A percentile compares a stretch with the other conserved stretches of the same genome.
phyloP scores from a whole-genome alignment of 2,797 vertebrate genomes.

The Syngnathus acus region DNA sequence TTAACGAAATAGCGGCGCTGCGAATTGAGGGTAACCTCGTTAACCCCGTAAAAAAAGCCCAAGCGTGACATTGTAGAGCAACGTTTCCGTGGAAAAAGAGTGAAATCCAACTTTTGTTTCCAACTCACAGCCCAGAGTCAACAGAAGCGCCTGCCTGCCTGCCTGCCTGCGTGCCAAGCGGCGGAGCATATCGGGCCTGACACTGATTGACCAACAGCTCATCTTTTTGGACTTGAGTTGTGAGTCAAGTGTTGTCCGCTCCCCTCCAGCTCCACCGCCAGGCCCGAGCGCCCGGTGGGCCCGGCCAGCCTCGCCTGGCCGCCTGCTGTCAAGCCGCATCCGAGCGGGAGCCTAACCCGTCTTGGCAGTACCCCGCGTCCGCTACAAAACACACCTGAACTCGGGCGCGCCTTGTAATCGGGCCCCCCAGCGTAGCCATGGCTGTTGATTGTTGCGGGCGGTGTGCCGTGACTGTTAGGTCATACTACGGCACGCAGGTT shows the following conservation, averaged over 20 bases:
- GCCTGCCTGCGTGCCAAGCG: slow-evolving; percentile 24
- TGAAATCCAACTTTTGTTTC: background rate
- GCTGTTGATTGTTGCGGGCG: background rate
- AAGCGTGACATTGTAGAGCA: background rate
- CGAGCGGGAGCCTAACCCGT: slow-evolving; percentile 57
- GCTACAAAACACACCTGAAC: slow-evolving; percentile 65
- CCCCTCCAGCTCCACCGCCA: slow-evolving; percentile 54
- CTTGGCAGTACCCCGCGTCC: slow-evolving; percentile 62
- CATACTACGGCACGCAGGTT: slow-evolving; percentile 38
- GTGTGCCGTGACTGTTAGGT: slow-evolving; percentile 22
- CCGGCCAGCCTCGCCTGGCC: slow-evolving; percentile 49
- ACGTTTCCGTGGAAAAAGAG: background rate
- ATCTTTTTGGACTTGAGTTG: slow-evolving; percentile 55
- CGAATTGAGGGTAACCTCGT: background rate
- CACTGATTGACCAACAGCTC: slow-evolving; percentile 55
- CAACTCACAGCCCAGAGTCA: slow-evolving; percentile 9
- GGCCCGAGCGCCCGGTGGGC: slow-evolving; percentile 56
- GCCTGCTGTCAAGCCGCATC: slow-evolving; percentile 66
- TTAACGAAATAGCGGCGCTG: slow-evolving; percentile 41
- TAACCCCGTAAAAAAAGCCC: no score
- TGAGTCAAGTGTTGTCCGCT: slow-evolving; percentile 51
- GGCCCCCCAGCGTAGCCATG: slow-evolving; percentile 48
- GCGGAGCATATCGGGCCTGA: slow-evolving; percentile 29
- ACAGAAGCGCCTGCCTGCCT: slow-evolving; percentile 37
- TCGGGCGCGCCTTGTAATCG: slow-evolving; percentile 57